Evolutionary conservation across 2,797 vertebrate species (phyloP).

Genomic region (Cebuella pygmaea): DNA sequence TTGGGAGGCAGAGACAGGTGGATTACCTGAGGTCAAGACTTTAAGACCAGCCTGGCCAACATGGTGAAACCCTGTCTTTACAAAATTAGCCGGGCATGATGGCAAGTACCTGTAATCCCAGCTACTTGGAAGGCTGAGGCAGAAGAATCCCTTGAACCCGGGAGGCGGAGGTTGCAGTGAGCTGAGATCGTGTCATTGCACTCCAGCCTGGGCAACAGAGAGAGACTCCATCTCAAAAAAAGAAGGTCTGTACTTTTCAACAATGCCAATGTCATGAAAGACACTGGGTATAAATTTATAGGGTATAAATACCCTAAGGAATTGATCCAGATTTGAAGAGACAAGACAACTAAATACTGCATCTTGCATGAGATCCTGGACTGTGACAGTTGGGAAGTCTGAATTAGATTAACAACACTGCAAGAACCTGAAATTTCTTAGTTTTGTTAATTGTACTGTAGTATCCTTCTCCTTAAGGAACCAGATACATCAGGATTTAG

Average conservation of each 20-base stretch:
- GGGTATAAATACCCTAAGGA: neutral
- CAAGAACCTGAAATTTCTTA: conserved; percentile 13
- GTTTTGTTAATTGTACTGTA: neutral
- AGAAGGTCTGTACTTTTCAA: neutral
- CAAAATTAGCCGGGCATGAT: neutral
- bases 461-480: neutral
- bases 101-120: neutral
- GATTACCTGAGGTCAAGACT: neutral
- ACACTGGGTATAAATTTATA: neutral
- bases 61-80: neutral
- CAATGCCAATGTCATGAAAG: neutral
- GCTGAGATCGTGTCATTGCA: neutral
- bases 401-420: neutral
- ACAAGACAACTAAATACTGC: neutral
- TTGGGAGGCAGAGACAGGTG: neutral
- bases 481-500: neutral
- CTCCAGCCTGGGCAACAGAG: neutral
- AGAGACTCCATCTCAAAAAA: neutral
- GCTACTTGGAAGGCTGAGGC: neutral
- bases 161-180: neutral
- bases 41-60: neutral
- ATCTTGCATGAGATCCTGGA: neutral
- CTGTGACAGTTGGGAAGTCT: neutral
- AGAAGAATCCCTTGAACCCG: neutral
- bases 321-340: neutral